A percentile compares a stretch with the other conserved stretches of the same genome.
Evolutionary conservation across 64 coral and sea anemone genomes (phyloP).

Genomic region (Pocillopora verrucosa): DNA sequence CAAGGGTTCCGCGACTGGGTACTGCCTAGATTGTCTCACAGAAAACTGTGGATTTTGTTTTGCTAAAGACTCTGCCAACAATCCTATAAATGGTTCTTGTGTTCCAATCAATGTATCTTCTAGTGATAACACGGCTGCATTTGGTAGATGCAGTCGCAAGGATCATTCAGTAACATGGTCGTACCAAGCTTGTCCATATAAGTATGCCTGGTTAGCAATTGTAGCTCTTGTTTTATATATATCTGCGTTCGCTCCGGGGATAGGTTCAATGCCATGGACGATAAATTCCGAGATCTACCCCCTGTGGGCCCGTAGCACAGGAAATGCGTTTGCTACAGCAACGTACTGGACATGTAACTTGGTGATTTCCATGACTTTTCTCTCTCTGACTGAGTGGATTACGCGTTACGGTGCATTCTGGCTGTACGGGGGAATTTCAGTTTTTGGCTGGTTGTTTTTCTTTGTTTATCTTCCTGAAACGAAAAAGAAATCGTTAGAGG

Average conservation of each 20-base stretch:
- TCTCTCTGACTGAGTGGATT: constrained; percentile 68
- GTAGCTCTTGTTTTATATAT: constrained; percentile 79
- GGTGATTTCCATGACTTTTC: constrained; percentile 90
- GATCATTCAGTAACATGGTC: constrained; percentile 26
- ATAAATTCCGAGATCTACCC: constrained; percentile 97
- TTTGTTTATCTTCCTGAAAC: constrained; percentile 84
- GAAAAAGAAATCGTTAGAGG: constrained; percentile 87
- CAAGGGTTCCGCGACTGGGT: constrained; percentile 3
- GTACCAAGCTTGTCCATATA: constrained; percentile 71
- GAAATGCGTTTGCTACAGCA: constrained; percentile 79
- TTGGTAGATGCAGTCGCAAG: constrained; percentile 62
- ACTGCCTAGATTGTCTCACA: constrained; percentile 68
- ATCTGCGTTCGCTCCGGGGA: constrained; percentile 91
- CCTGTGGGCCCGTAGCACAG: constrained; percentile 89
- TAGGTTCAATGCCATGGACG: constrained; percentile 98
- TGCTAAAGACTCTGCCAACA: constrained; percentile 2
- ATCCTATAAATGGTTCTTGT: constrained; percentile 84
- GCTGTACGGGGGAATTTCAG: constrained; percentile 75
- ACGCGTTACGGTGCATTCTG: constrained; percentile 89
- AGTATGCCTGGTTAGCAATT: constrained; percentile 78
- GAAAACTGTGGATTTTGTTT: constrained; percentile 88
- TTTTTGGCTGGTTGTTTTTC: constrained; percentile 84
- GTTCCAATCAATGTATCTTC: constrained; percentile 43
- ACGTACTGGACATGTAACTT: constrained; percentile 91
- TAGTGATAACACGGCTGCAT: constrained; percentile 29